Conservation (phyloP, 2,888 invertebrate genomes). For the Noctua fimbriata region DNA sequence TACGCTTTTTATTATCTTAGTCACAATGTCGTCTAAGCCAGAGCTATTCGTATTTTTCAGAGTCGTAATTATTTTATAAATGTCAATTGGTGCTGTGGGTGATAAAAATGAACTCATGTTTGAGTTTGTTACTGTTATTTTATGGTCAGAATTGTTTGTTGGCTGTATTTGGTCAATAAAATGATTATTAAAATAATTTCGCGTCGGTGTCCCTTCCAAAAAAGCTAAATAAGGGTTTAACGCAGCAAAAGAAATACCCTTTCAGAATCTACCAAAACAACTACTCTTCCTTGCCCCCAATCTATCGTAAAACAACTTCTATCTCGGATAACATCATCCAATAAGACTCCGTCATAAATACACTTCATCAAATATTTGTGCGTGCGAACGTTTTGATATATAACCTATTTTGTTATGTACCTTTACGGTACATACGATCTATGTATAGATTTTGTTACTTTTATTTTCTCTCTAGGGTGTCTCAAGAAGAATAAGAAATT, state of each 20-base stretch:
- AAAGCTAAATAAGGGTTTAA: neutral
- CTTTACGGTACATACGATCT: neutral
- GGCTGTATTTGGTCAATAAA: too few relatives aligned
- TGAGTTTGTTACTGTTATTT: too few relatives aligned
- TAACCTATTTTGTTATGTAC: slow-evolving; percentile 29
- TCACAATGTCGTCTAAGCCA: too few relatives aligned
- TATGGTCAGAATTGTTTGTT: too few relatives aligned
- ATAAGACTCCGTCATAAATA: slow-evolving; percentile 44
- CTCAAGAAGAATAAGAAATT: neutral
- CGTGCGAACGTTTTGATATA: slow-evolving; percentile 44
- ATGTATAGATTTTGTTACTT: neutral
- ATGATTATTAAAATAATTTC: too few relatives aligned
- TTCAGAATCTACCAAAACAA: neutral
- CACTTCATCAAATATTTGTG: slow-evolving; percentile 60
- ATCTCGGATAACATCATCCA: slow-evolving; percentile 15
- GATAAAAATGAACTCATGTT: too few relatives aligned
- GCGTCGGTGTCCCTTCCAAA: too few relatives aligned
- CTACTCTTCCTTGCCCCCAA: neutral
- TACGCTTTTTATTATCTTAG: too few relatives aligned
- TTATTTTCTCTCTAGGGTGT: neutral
- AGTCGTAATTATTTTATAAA: too few relatives aligned
- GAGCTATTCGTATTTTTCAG: too few relatives aligned
- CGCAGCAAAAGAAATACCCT: neutral
- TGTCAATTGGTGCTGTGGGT: too few relatives aligned
- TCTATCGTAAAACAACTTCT: neutral